Evolutionary conservation across 23 tunicate species (phyloP).

Genomic region (Styela plicata): DNA sequence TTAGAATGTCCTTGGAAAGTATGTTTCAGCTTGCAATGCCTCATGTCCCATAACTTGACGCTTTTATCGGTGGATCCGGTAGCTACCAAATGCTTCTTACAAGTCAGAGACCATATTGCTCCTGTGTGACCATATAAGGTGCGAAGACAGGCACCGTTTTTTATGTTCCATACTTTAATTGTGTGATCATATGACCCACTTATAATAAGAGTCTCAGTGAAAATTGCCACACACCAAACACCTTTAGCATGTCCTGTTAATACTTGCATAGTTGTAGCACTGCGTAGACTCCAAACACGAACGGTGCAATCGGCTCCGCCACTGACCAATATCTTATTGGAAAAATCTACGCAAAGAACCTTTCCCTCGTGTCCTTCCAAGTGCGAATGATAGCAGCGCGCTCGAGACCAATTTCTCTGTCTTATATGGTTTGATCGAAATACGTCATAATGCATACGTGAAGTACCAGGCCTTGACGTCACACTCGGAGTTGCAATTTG

Average conservation of each 20-base stretch:
- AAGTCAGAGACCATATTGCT: conserved; percentile 75
- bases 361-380: conserved; percentile 61
- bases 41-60: conserved; percentile 74
- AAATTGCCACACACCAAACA: conserved; percentile 78
- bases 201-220: conserved; percentile 48
- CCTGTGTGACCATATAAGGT: conserved; percentile 77
- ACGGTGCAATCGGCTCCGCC: conserved; percentile 75
- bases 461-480: not conserved
- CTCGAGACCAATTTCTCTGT: conserved; percentile 69
- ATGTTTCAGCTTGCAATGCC: conserved; percentile 49
- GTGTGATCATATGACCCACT: conserved; percentile 81
- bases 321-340: conserved; percentile 54
- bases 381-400: conserved; percentile 21
- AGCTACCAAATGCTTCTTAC: conserved; percentile 58
- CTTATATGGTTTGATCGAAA: conserved; percentile 51
- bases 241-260: conserved; percentile 83
- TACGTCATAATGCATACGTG: conserved; percentile 15
- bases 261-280: conserved; percentile 34
- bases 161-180: conserved; percentile 64
- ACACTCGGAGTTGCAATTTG: conserved; percentile 39
- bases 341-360: conserved; percentile 57
- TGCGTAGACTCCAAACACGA: conserved; percentile 56
- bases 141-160: conserved; percentile 46
- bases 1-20: conserved; percentile 71
- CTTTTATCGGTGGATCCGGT: conserved; percentile 74